Conservation (phyloP, 2,888 invertebrate genomes). For the Vesta saturnalis region DNA sequence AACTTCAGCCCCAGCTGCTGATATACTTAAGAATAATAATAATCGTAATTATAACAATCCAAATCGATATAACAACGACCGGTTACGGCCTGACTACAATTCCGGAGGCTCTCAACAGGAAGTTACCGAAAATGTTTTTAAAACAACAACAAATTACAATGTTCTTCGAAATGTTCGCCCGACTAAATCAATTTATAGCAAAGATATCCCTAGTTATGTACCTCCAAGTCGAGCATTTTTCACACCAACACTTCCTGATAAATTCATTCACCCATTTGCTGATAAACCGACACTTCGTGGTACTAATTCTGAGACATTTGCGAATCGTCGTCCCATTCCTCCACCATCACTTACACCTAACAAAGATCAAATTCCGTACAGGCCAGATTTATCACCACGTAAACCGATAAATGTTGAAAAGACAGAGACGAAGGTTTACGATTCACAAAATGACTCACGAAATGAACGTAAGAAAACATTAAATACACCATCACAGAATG, state of each 20-base stretch:
- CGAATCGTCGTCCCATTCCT: constrained; percentile 81
- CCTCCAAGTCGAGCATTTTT: constrained; percentile 80
- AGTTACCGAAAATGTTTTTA: constrained; percentile 57
- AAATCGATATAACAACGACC: constrained; percentile 66
- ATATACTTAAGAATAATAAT: constrained; percentile 80
- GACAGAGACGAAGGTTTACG: constrained; percentile 43
- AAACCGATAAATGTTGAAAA: constrained; percentile 58
- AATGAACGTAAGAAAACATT: constrained; percentile 76
- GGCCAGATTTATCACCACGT: constrained; percentile 69
- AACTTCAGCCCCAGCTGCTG: constrained; percentile 81
- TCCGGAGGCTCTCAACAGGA: constrained; percentile 48
- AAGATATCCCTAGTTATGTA: constrained; percentile 83
- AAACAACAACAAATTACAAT: constrained; percentile 65
- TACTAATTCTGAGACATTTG: constrained; percentile 72
- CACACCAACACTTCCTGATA: constrained; percentile 85
- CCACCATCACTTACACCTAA: constrained; percentile 84
- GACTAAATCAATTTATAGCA: constrained; percentile 69
- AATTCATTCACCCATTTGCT: constrained; percentile 87
- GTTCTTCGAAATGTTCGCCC: constrained; percentile 69
- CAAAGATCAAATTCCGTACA: constrained; percentile 84
- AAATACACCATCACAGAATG: constrained; percentile 79
- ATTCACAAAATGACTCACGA: constrained; percentile 45
- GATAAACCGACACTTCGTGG: constrained; percentile 84
- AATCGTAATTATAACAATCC: constrained; percentile 81
- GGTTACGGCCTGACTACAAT: constrained; percentile 57